Base-by-base conservation (phyloP, 1,140 invertebrate species). In the Samia ricini region DNA sequence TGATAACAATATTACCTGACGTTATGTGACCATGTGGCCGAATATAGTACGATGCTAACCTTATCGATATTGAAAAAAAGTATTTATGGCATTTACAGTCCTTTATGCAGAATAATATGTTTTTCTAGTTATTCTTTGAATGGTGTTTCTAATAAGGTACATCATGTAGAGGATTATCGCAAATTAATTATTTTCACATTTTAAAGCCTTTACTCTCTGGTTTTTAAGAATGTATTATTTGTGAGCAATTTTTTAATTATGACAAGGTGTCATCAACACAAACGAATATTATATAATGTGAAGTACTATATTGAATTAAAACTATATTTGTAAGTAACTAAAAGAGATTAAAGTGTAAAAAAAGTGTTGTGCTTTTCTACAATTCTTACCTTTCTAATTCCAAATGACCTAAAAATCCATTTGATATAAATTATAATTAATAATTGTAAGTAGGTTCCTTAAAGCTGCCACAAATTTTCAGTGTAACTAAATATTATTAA, bases 401-500 rank as follows among this genome's bases (percentile, higher is more conserved):
- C 8, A 26, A 26, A 4, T 8, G 26, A 26, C 8, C 26, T 26
- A 3, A 4, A 4, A 4, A 26, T 26, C 26, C 4, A 26, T 26
- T 26, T 42, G 33, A 10, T 15, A 42, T 15, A 12, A 10, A 42
- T 42, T 42, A 42, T 15, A n/a, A n/a, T n/a, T n/a, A n/a, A 42
- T 15, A 42, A 8, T 15, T 42, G 8, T 26, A 4, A 12, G 33
- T 42, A 15, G n/a, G 1, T 12, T 42, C 33, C 7, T 15, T 42
- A 42, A 42, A 42, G 33, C 33, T 42, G 33, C 33, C 33, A 42
- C 33, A 42, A 5, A 42, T 15, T 42, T 42, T 42, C 33, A 42
- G n/a, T 42, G 33, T 42, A 15, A 51, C 19, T 8, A 8, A 36
- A 61, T 49, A 60, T 60, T 56, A 58, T 48, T 56, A 56, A 42